Evolutionary conservation across 2,888 invertebrate genomes (phyloP).

Genomic region (Morpho helenor): DNA sequence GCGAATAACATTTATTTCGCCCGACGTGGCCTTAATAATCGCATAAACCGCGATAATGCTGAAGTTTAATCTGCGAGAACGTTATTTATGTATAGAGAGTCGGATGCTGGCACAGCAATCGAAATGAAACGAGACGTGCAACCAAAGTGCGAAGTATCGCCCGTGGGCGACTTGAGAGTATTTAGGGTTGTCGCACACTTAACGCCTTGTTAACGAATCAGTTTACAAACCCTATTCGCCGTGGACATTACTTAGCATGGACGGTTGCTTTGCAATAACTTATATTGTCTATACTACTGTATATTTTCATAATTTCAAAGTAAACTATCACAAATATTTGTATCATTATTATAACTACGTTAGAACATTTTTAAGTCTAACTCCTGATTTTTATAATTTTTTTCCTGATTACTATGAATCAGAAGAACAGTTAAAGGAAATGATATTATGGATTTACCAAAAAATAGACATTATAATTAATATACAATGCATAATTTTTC

Average conservation of each 20-base stretch:
- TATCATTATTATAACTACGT: no score
- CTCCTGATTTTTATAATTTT: no score
- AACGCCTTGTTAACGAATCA: conserved; percentile 9
- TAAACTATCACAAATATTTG: no score
- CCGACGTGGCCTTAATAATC: conserved; percentile 15
- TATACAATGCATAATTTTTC: no score
- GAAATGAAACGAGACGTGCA: conserved; percentile 45
- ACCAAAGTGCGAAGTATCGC: conserved; percentile 48
- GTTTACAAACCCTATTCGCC: not conserved
- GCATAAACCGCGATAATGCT: conserved; percentile 24
- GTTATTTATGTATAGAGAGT: conserved; percentile 45
- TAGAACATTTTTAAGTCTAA: no score
- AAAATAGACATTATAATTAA: no score
- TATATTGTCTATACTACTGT: no score
- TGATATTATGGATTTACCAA: no score
- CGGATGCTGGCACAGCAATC: conserved; percentile 47
- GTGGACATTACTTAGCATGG: not conserved
- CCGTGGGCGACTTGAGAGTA: conserved; percentile 30
- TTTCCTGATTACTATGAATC: no score
- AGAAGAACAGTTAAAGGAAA: no score
- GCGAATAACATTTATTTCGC: conserved; percentile 9
- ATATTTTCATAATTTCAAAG: no score
- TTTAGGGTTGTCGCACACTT: conserved; percentile 14
- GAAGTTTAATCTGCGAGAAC: conserved; percentile 39
- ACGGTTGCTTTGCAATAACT: no score